Percentiles rank a stretch among this genome's conserved stretches.
phyloP scores from a whole-genome alignment of 2,888 invertebrate genomes.

The Diadegma fenestrale region DNA sequence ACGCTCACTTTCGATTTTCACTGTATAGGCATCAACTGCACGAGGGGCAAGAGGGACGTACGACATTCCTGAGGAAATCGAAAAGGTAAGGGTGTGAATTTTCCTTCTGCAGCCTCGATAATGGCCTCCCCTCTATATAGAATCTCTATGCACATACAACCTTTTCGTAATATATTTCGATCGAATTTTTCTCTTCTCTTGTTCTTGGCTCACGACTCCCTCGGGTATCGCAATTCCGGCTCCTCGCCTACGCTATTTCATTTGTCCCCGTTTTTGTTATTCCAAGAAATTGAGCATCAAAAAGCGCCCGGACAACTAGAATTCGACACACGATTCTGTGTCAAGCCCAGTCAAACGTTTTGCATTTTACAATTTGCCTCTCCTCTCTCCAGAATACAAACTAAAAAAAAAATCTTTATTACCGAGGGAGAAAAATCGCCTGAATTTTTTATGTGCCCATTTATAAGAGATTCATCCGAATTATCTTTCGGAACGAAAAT shows the following conservation, averaged over 20 bases:
- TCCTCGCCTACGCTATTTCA: slow-evolving; percentile 18
- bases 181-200: slow-evolving; percentile 34
- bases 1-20: slow-evolving; percentile 50
- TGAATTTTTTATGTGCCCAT: too few relatives aligned
- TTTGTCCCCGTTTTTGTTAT: slow-evolving; percentile 37
- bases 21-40: slow-evolving; percentile 7
- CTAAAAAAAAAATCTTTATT: neutral
- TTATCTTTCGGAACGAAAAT: neutral
- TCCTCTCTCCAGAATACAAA: neutral
- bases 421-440: neutral
- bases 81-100: slow-evolving; percentile 50
- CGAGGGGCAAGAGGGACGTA: neutral
- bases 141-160: neutral
- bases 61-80: slow-evolving; percentile 42
- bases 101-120: slow-evolving; percentile 49
- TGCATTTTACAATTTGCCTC: neutral
- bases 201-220: neutral
- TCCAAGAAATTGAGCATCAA: slow-evolving; percentile 45
- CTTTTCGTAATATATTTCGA: slow-evolving; percentile 36
- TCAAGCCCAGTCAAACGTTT: neutral
- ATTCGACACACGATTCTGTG: slow-evolving; percentile 11
- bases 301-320: neutral
- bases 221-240: slow-evolving; percentile 8
- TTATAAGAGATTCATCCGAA: neutral
- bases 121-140: slow-evolving; percentile 11